phyloP scores from a whole-genome alignment of 1,140 invertebrate genomes.

The Leptoteleia sp. region DNA sequence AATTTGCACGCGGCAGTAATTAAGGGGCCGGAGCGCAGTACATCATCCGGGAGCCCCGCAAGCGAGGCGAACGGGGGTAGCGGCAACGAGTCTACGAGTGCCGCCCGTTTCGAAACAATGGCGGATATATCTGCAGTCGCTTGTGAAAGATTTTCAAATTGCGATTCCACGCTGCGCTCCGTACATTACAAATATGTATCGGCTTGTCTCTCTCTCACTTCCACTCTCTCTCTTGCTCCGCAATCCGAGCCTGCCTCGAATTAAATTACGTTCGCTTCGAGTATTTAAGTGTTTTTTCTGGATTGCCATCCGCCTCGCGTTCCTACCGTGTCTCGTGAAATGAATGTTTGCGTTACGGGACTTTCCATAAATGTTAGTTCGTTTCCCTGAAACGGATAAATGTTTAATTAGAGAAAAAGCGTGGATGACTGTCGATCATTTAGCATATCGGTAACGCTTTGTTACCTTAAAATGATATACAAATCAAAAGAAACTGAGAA shows the following conservation, averaged over 20 bases:
- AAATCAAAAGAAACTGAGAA: too few species aligned
- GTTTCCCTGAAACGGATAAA: too few species aligned
- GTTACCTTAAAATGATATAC: too few species aligned
- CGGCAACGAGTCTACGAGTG: slow-evolving; percentile 63
- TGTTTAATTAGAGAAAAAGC: too few species aligned
- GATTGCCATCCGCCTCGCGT: slow-evolving; percentile 8
- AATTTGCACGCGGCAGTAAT: slow-evolving; percentile 83
- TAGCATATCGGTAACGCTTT: too few species aligned
- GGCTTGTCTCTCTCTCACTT: slow-evolving; percentile 20
- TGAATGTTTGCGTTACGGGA: slow-evolving; percentile 17
- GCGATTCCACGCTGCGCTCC: slow-evolving; percentile 32
- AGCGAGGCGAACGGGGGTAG: slow-evolving; percentile 68
- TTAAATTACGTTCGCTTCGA: slow-evolving; percentile 40
- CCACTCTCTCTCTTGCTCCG: slow-evolving; percentile 1
- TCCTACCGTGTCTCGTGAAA: background rate
- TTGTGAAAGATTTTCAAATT: slow-evolving; percentile 64
- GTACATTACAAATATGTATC: slow-evolving; percentile 54
- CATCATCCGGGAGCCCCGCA: slow-evolving; percentile 76
- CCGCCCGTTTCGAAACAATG: slow-evolving; percentile 78
- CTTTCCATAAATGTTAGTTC: slow-evolving; percentile 23
- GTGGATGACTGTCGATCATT: too few species aligned
- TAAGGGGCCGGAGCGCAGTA: slow-evolving; percentile 80
- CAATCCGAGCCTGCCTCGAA: slow-evolving; percentile 3
- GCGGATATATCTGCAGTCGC: slow-evolving; percentile 69
- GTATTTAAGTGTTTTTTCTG: slow-evolving; percentile 45